These are phyloP conservation scores for Tyrannus savana DNA, from an alignment of 2,113 vertebrate genomes.

Conservation along the genomic window DNA sequence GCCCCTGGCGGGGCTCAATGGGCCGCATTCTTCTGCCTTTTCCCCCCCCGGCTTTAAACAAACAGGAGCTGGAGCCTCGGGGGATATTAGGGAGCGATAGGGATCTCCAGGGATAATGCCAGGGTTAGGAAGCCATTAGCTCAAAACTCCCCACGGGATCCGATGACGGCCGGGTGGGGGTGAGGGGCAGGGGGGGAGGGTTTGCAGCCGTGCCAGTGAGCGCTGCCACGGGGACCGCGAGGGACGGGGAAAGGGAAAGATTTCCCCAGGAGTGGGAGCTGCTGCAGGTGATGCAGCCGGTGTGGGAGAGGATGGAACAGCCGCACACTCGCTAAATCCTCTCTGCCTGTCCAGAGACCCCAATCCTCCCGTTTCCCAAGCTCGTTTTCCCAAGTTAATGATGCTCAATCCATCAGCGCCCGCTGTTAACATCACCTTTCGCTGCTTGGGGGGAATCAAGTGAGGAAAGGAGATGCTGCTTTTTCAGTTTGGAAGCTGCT, in stretches of 20 bases:
- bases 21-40: constrained; percentile 30
- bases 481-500: neutral
- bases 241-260: rapidly evolving
- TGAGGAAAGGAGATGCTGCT: too few species aligned
- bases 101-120: neutral
- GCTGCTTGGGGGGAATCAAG: neutral
- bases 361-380: neutral
- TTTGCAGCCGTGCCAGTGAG: neutral
- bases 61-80: constrained; percentile 11
- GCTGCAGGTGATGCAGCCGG: neutral
- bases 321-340: neutral
- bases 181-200: neutral
- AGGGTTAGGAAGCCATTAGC: neutral
- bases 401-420: neutral
- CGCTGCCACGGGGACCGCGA: neutral
- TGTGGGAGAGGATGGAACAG: rapidly evolving
- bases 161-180: neutral
- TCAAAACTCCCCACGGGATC: neutral
- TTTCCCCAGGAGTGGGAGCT: neutral
- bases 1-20: neutral
- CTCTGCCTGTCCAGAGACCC: neutral
- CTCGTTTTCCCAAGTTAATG: neutral
- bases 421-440: too few species aligned
- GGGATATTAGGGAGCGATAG: neutral
- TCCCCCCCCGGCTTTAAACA: neutral